These are phyloP conservation scores for Clarias laeviceps DNA, from an alignment of 2,797 vertebrate genomes.

Conservation along the genomic window DNA sequence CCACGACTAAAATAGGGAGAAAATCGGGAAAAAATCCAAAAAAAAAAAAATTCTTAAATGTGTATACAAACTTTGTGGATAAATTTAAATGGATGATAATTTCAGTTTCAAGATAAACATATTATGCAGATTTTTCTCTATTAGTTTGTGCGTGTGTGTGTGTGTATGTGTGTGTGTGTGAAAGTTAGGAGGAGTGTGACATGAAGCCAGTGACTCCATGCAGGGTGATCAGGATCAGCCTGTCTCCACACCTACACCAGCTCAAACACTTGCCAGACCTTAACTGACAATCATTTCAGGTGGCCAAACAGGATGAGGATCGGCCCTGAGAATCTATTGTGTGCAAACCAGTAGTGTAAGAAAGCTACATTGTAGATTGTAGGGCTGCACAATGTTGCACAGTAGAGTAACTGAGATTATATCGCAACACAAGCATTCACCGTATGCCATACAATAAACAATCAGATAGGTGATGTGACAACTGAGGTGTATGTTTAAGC, in stretches of 20 bases:
- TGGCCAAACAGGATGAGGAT: conserved; percentile 20
- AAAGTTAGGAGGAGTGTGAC: conserved; percentile 9
- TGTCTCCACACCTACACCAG: conserved; percentile 33
- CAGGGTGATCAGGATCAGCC: conserved; percentile 39
- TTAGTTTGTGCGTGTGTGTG: neutral
- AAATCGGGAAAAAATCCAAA: too few species aligned
- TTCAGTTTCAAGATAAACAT: neutral
- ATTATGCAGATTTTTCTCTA: neutral
- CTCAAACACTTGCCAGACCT: neutral
- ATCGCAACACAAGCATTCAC: neutral
- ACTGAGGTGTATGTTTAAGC: neutral
- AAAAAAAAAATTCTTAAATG: too few species aligned
- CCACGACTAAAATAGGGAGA: too few species aligned
- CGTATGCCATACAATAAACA: neutral
- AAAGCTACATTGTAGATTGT: neutral
- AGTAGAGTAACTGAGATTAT: neutral
- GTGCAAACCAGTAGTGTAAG: neutral
- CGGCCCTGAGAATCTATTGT: neutral
- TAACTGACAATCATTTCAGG: conserved; percentile 6
- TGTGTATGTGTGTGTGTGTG: too few species aligned
- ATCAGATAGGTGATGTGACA: neutral
- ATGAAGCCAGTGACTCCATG: neutral
- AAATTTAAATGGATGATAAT: neutral
- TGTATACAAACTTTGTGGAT: neutral
- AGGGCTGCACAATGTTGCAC: too few species aligned